Percentiles rank a stretch among this genome's conserved stretches.
Conservation (phyloP, 1,140 invertebrate species). For the Cryptotermes secundus region DNA sequence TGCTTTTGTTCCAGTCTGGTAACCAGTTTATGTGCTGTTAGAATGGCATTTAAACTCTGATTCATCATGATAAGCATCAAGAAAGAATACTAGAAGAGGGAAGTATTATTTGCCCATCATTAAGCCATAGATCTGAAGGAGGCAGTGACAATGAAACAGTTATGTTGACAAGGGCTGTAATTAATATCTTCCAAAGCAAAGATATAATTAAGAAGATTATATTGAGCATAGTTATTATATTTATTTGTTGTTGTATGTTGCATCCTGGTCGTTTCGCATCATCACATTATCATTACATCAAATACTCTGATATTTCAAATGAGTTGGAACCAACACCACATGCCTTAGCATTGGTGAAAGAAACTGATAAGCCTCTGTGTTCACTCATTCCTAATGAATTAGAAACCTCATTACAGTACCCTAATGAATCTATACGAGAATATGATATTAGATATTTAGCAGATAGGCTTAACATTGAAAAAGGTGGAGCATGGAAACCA, state of each 20-base stretch:
- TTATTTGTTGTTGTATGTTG: conserved; percentile 46
- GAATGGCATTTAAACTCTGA: too few species aligned
- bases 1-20: too few species aligned
- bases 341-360: not conserved
- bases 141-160: not conserved
- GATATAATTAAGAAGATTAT: conserved; percentile 23
- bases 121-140: too few species aligned
- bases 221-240: conserved; percentile 25
- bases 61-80: too few species aligned
- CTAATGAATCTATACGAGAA: conserved; percentile 29
- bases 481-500: conserved; percentile 72
- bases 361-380: conserved; percentile 18
- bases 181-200: not conserved
- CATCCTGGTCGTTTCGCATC: conserved; percentile 50
- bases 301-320: conserved; percentile 46
- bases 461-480: conserved; percentile 36
- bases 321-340: conserved; percentile 46
- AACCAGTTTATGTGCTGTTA: too few species aligned
- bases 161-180: not conserved
- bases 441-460: conserved; percentile 30
- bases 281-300: conserved; percentile 47
- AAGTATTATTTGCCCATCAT: too few species aligned
- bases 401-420: conserved; percentile 24
- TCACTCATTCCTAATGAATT: not conserved
- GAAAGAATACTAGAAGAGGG: too few species aligned